Base-by-base conservation (phyloP, 2,888 invertebrate genomes). In the Watsonalla cultraria region DNA sequence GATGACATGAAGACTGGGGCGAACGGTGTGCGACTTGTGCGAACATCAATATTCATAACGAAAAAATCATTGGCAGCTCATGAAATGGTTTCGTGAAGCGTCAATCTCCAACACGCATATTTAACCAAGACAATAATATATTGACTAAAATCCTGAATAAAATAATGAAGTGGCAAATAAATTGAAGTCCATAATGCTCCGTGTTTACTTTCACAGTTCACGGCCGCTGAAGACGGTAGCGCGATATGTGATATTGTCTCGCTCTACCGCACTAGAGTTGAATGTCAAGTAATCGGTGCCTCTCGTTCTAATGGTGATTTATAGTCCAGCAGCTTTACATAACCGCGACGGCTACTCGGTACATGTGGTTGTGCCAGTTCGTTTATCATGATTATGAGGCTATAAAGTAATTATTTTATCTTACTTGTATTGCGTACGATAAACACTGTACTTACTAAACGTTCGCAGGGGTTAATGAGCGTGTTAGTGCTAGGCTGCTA, bases 161-260 rank as follows among this genome's bases (percentile, higher is more conserved):
- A 70, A 73, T 58, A 73, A 70, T 66, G 57, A 56, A 60, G 62
- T 64, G 58, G 70, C 69, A 74, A 73, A 72, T 72, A 71, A 78
- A 72, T 75, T 72, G 76, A 66, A 74, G 54, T 66, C 64, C 62
- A 66, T 73, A 76, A 74, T 76, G 70, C 68, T 66, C 75, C 73
- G 64, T 82, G 85, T 85, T 84, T 82, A 84, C 82, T 82, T 80
- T 76, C 76, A 74, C 78, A 75, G 84, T 85, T 85, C 83, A 86
- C 74, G 85, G 84, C 75, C 84, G 76, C 65, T 42, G 42, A 8
- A 42, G 42, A 11, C 42, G 65, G 70, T 71, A 62, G 64, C 64
- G 64, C 71, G 64, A 59, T 59, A 59, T 57, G 37, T 59, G 64
- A 63, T 55, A 57, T 61, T 61, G 62, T 77, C 77, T 68, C 74